Percentiles rank a stretch among this genome's conserved stretches.
Evolutionary conservation across 1,140 invertebrate species (phyloP).

Genomic region (Brachionus paranguensis): DNA sequence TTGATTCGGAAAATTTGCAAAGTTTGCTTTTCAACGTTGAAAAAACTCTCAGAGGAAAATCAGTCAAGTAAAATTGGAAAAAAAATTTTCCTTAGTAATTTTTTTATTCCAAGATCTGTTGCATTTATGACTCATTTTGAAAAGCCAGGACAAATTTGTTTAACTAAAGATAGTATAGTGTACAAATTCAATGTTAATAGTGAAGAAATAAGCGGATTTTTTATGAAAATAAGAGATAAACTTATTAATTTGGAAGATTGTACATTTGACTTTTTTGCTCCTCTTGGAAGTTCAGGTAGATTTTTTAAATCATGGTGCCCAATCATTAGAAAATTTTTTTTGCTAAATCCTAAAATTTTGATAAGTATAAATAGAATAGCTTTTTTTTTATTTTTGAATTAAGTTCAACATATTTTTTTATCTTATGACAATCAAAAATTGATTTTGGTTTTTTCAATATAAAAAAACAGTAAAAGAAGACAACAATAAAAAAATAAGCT

Average conservation of each 20-base stretch:
- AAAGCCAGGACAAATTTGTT: constrained; percentile 21
- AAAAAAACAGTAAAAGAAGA: too few relatives aligned
- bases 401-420: too few relatives aligned
- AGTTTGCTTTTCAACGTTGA: background rate
- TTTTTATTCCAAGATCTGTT: background rate
- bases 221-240: background rate
- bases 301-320: background rate
- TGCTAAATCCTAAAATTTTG: background rate
- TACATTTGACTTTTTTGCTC: constrained; percentile 29
- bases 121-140: constrained; percentile 38
- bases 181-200: constrained; percentile 23
- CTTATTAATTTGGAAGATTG: background rate
- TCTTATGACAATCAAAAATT: too few relatives aligned
- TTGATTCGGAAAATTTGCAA: background rate
- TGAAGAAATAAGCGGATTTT: constrained; percentile 16
- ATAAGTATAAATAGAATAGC: too few relatives aligned
- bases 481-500: too few relatives aligned
- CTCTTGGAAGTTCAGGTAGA: constrained; percentile 1
- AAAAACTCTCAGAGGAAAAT: background rate
- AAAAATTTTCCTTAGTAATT: background rate
- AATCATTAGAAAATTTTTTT: background rate
- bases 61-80: background rate
- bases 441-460: too few relatives aligned
- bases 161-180: background rate
- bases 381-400: too few relatives aligned